Conservation (phyloP, 1,140 invertebrate species). For the Leptestheria dahalacensis region DNA sequence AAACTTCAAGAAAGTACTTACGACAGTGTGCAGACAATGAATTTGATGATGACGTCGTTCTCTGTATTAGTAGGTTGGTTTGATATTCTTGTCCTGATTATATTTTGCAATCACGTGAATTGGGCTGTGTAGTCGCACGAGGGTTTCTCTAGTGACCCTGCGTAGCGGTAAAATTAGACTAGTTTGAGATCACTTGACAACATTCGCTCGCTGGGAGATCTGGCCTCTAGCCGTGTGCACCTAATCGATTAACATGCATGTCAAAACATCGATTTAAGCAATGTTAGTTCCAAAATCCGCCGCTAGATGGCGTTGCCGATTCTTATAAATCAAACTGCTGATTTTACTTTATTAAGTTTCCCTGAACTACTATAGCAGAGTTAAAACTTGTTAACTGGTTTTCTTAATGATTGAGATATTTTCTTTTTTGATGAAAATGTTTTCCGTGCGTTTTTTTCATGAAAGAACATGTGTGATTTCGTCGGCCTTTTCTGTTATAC, state of each 20-base stretch:
- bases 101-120: not conserved
- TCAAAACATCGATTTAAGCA: not conserved
- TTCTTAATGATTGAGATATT: no score
- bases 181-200: not conserved
- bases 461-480: no score
- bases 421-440: no score
- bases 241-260: not conserved
- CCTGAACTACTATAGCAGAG: not conserved
- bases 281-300: not conserved
- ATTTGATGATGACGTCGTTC: no score
- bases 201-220: not conserved
- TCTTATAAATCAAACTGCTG: not conserved
- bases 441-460: no score
- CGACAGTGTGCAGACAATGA: no score
- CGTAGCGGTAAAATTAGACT: not conserved
- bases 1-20: no score
- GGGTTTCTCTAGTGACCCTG: not conserved
- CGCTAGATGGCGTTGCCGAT: not conserved
- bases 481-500: no score
- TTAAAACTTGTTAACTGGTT: no score
- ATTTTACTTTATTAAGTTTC: not conserved
- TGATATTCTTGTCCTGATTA: not conserved
- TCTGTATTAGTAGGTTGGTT: no score
- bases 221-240: not conserved
- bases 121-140: not conserved